Evolutionary conservation across 2,797 vertebrate genomes (phyloP).

Genomic region (Rallus crepitans): DNA sequence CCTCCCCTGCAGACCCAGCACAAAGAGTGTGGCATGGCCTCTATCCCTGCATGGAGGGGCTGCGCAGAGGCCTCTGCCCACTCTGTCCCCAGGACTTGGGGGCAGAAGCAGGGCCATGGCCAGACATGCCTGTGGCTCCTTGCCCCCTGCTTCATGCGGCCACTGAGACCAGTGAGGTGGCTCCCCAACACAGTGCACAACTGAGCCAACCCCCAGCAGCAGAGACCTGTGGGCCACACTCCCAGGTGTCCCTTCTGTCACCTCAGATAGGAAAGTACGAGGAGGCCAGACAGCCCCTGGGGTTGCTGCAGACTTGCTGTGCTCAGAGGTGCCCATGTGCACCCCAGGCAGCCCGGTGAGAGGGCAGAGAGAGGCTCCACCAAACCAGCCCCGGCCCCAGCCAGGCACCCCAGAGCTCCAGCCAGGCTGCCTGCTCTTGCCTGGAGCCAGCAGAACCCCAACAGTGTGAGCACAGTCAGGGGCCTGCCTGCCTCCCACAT

Average conservation of each 20-base stretch:
- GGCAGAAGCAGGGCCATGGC: neutral
- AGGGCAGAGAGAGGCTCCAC: neutral
- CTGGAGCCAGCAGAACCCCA: neutral
- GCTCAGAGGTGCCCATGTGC: too few relatives aligned
- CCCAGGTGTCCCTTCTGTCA: neutral
- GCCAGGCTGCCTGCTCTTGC: neutral
- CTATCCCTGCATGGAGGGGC: neutral
- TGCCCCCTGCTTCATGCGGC: neutral
- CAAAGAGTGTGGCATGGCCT: neutral
- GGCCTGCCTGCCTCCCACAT: neutral
- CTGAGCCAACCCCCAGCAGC: neutral
- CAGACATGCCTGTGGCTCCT: rapidly evolving
- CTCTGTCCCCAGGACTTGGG: neutral
- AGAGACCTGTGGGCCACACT: rapidly evolving
- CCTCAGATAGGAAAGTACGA: rapidly evolving
- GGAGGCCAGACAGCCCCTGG: neutral
- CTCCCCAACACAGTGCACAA: too few relatives aligned
- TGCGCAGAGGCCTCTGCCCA: rapidly evolving
- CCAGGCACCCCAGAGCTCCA: too few relatives aligned
- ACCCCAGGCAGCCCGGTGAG: too few relatives aligned
- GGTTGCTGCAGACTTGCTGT: neutral
- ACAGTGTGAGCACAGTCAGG: rapidly evolving
- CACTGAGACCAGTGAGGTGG: rapidly evolving
- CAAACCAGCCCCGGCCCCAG: rapidly evolving
- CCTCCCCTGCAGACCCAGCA: neutral